Evolutionary conservation across 2,888 invertebrate genomes (phyloP), one percentile per base, ranked within the genome.

Genomic region (Eueremaeus valkanovi): DNA sequence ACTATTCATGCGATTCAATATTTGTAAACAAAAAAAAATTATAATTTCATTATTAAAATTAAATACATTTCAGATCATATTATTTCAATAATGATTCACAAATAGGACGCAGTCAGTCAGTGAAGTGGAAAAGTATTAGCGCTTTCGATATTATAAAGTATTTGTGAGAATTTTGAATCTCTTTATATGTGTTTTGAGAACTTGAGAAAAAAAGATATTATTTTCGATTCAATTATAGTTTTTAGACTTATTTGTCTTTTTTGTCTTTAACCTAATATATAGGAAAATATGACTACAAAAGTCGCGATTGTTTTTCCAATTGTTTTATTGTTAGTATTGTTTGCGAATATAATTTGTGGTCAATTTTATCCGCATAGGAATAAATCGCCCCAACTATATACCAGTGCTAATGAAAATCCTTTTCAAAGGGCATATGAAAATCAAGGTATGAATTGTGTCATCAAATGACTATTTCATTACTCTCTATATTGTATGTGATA

Each of bases 81-180:
- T 45, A n/a, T 51, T 51, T 21, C 6, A 8, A n/a, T 51, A 51
- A 51, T 51, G 51, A 51, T 51, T 51, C 51, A 51, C 51, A 51
- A 51, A 21, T 51, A n/a, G 51, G 51, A 51, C 51, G 51, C 51
- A n/a, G 21, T n/a, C 51, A 16, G 51, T 51, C 51, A 51, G n/a
- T 51, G 51, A 51, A 51, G 51, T 21, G 21, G 21, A 51, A 51
- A 51, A 51, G n/a, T 21, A 2, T 51, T 51, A 21, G 11, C 18
- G 13, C 16, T 45, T 36, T 36, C 36, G 11, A 36, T 8, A 8
- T 8, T 8, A 36, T 36, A 36, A 36, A 11, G 5, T 36, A 8
- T 36, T 36, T 36, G 36, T 36, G 36, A 36, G 11, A 36, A 5
- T 11, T 36, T 36, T 36, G n/a, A n/a, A n/a, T n/a, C 11, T 5